Base-by-base conservation (phyloP, 2,888 invertebrate genomes). In the Exocentrus adspersus region DNA sequence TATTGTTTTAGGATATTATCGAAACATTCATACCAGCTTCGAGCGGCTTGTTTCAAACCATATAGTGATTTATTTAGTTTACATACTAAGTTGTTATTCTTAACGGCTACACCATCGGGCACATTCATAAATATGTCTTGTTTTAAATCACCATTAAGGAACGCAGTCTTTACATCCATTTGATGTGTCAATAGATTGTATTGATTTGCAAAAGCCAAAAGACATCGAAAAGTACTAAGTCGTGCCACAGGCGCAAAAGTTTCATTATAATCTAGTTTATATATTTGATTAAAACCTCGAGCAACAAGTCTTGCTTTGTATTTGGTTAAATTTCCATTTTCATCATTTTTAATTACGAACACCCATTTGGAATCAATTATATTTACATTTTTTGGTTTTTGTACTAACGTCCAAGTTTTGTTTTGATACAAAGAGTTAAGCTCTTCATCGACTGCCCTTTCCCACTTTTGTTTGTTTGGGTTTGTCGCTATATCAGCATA, bases 21-120 rank as follows among this genome's bases (percentile, higher is more conserved):
- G 59, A 65, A 65, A 32, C 43, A 42, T 48, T 65, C 58, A 28
- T 20, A 62, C 57, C 62, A 65, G 21, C 52, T 58, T 21, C 56
- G 43, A 30, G 63, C 54, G 42, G 63, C 10, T 42, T 65, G 65
- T 41, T 66, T 62, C n/a, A 66, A 21, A 59, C 66, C 66, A 21
- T 59, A 65, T 14, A 65, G 42, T 2, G 62, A 21, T 63, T 60
- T 66, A 41, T 63, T 63, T 3, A 54, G 54, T 54, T 54, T 54
- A 21, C 54, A 54, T 32, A 54, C 54, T 1, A 14, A 16, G 24
- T 54, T 54, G 14, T 54, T 21, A 54, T 20, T 4, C 28, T 28
- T 51, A 30, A 51, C 28, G 12, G 21, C 41, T 41, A 54, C 17
- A 14, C 54, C 42, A 17, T 60, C 53, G 7, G 54, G 60, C 28